Evolutionary conservation across 2,113 vertebrate genomes (phyloP).

Genomic region (Theropithecus gelada): DNA sequence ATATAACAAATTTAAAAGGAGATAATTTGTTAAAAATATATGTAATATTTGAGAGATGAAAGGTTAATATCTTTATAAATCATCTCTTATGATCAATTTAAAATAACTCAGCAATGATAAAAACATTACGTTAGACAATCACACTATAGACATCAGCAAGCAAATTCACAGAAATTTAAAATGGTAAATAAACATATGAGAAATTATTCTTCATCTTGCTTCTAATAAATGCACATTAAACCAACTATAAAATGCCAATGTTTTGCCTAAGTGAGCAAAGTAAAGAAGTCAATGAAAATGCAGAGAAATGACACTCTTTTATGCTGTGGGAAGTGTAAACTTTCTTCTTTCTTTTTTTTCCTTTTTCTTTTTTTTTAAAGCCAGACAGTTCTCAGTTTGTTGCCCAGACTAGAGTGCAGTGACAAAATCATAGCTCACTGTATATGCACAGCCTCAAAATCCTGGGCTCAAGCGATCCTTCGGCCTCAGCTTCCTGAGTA

Average conservation of each 20-base stretch:
- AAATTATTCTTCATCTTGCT: not conserved
- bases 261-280: not conserved
- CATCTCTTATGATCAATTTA: conserved; percentile 2
- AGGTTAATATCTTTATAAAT: conserved; percentile 13
- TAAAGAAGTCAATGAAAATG: not conserved
- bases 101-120: not conserved
- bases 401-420: too few species aligned
- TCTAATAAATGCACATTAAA: not conserved
- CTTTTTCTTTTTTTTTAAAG: too few species aligned
- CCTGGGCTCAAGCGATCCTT: too few species aligned
- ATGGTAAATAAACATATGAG: not conserved
- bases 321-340: not conserved
- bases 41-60: not conserved
- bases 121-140: conserved; percentile 1
- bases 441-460: too few species aligned
- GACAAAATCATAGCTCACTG: too few species aligned
- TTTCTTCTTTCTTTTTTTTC: too few species aligned
- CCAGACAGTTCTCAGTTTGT: too few species aligned
- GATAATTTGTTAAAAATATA: not conserved
- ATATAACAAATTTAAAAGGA: not conserved
- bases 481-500: too few species aligned
- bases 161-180: conserved; percentile 15
- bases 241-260: not conserved
- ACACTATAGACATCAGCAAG: not conserved
- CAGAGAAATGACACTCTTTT: not conserved